phyloP scores from a whole-genome alignment of 2,797 vertebrate species.

The Lepus oiostolus region DNA sequence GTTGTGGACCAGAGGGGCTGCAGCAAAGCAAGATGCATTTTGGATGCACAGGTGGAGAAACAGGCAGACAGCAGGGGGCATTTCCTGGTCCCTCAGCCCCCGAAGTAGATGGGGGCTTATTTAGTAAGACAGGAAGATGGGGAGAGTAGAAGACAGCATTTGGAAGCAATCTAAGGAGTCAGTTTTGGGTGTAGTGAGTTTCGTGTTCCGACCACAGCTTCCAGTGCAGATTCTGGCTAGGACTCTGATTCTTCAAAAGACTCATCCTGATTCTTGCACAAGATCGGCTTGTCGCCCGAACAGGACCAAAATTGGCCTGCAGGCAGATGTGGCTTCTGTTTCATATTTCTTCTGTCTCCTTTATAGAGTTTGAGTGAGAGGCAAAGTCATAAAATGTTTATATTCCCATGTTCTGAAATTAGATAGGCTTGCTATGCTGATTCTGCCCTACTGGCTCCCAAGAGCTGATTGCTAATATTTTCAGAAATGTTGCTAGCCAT shows the following conservation, averaged over 20 bases:
- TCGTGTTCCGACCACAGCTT: background rate
- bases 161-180: background rate
- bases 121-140: background rate
- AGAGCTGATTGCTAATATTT: background rate
- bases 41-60: background rate
- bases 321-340: background rate
- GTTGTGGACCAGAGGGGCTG: background rate
- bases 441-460: background rate
- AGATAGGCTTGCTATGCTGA: background rate
- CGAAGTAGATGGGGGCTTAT: background rate
- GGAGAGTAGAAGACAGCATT: background rate
- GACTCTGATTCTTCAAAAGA: conserved; percentile 2
- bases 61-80: background rate
- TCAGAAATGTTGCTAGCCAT: background rate
- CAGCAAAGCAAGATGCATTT: background rate
- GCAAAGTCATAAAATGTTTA: background rate
- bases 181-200: background rate
- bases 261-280: background rate
- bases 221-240: background rate
- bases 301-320: background rate
- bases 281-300: background rate
- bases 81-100: background rate
- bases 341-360: conserved; percentile 8
- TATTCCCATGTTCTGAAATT: background rate
- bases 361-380: background rate